These are phyloP conservation scores for Montifringilla adamsi DNA, from an alignment of 2,113 vertebrate species.

Conservation along the genomic window DNA sequence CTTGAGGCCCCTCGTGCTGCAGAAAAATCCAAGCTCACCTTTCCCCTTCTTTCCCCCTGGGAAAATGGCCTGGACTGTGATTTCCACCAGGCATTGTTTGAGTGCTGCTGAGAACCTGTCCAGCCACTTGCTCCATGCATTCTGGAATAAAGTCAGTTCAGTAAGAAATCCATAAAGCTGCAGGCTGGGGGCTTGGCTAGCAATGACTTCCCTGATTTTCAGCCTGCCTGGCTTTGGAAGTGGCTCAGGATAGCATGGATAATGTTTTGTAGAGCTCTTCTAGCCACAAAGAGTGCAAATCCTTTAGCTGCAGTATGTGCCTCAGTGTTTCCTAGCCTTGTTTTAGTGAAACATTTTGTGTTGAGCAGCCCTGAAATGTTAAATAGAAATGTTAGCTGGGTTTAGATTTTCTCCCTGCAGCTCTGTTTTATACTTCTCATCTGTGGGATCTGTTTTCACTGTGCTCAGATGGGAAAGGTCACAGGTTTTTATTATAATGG, in stretches of 20 bases:
- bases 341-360: neutral
- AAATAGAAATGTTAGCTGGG: neutral
- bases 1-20: neutral
- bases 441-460: neutral
- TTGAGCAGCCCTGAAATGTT: neutral
- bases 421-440: neutral
- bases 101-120: constrained; percentile 21
- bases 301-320: neutral
- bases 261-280: neutral
- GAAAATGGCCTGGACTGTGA: neutral
- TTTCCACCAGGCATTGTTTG: neutral
- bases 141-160: neutral
- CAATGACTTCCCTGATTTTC: neutral
- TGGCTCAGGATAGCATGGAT: neutral
- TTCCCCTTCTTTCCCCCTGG: neutral
- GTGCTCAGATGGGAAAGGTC: neutral
- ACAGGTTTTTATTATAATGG: neutral
- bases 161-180: neutral
- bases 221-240: neutral
- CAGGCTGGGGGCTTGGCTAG: neutral
- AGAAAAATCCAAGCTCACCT: neutral
- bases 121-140: neutral
- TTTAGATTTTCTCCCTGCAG: neutral
- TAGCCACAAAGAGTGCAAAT: neutral
- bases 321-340: neutral